Evolutionary conservation across 1,140 invertebrate genomes (phyloP), one percentile per base, ranked within the genome.

Genomic region (Drosophila gunungcola): DNA sequence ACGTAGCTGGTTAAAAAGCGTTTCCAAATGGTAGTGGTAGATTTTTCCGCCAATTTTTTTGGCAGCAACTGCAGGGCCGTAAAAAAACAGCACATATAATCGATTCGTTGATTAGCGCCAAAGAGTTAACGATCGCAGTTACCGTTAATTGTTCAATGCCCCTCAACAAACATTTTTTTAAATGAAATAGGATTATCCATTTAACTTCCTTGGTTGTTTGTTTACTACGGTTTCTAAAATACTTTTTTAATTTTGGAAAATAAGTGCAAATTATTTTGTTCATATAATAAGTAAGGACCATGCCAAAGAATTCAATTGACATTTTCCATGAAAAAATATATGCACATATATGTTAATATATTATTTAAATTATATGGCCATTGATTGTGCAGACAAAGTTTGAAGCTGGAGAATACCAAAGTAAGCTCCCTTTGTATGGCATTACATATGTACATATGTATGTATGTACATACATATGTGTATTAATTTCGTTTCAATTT

Each of bases 21-120:
- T 55, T 56, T 69, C 49, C 25, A 48, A 56, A 34, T 70, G 43
- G n/a, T 11, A 34, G 27, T 34, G 34, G 63, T 34, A 46, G 67
- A 70, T 68, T 41, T 57, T 48, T 32, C 64, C 16, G 41, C 3
- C n/a, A 7, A 41, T 46, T 61, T 34, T 46, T 13, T 48, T 38
- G 32, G 13, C 11, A 36, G 27, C 60, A 65, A 65, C 45, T 67
- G 61, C 39, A 65, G 42, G 25, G 27, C 27, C 13, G 7, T 58
- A 29, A 32, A 38, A 32, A 27, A 21, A 3, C 21, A 12, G 21
- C 10, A 11, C 29, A 57, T n/a, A 41, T 10, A 55, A 55, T 42
- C 38, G 53, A 55, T 55, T 39, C 6, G 11, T n/a, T 32, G 39
- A 56, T 56, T 43, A 16, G 13, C 3, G n/a, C 25, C 25, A 29